These are phyloP conservation scores for Lordiphosa clarofinis DNA, from an alignment of 1,140 invertebrate genomes.

Conservation along the genomic window DNA sequence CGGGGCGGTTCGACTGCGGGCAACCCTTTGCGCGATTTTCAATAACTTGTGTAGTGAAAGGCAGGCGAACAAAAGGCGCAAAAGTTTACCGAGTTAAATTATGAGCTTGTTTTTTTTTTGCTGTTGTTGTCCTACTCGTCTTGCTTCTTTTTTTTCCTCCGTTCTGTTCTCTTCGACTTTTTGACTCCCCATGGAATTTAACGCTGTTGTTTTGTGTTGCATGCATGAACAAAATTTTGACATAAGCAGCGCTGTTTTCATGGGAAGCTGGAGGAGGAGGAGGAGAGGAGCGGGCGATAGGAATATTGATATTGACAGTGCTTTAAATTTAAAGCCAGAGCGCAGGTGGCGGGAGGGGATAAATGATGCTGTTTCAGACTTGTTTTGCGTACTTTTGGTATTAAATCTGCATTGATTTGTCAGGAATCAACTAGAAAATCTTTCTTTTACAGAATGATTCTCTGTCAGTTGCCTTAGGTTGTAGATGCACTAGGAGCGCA, in stretches of 20 bases:
- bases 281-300: no score
- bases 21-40: constrained; percentile 72
- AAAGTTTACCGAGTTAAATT: constrained; percentile 76
- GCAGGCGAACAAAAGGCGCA: constrained; percentile 67
- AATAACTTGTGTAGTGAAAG: constrained; percentile 69
- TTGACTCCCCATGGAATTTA: constrained; percentile 63
- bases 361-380: constrained; percentile 12
- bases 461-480: no score
- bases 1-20: constrained; percentile 1
- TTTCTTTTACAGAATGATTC: no score
- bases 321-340: constrained; percentile 25
- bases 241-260: constrained; percentile 6
- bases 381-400: constrained; percentile 17
- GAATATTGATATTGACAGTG: constrained; percentile 40
- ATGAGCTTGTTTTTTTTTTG: constrained; percentile 54
- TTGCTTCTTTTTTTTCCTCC: constrained; percentile 13
- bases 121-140: constrained; percentile 7
- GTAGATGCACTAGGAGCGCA: no score
- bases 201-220: constrained; percentile 42
- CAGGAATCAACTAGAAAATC: no score
- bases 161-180: constrained; percentile 37
- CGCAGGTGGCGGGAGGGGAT: no score
- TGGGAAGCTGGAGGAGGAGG: neutral
- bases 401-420: no score
- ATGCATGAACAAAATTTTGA: constrained; percentile 56